phyloP scores from a whole-genome alignment of 1,140 invertebrate species.

The Chymomyza costata region DNA sequence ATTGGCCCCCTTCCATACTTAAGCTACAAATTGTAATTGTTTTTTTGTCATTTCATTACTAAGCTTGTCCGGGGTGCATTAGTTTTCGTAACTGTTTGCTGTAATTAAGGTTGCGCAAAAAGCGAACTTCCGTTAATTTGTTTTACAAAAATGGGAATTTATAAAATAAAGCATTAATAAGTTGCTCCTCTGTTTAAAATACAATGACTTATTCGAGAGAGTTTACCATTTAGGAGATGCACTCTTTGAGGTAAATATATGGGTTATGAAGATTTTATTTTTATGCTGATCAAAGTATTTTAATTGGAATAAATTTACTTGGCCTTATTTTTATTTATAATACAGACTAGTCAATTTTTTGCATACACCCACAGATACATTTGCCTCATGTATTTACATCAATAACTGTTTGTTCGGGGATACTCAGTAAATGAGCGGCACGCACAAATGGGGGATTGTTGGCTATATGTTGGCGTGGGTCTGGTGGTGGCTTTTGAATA shows the following conservation, averaged over 20 bases:
- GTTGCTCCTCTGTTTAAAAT: not conserved
- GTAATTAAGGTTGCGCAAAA: constrained; percentile 71
- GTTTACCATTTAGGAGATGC: no score
- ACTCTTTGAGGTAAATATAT: no score
- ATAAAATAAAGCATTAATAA: not conserved
- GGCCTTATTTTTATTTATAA: constrained; percentile 74
- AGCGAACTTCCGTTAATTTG: constrained; percentile 71
- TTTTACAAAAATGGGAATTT: constrained; percentile 31
- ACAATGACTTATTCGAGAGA: no score
- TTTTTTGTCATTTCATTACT: not conserved
- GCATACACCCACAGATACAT: constrained; percentile 19
- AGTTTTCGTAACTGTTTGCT: constrained; percentile 40
- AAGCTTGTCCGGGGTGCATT: no score
- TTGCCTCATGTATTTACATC: constrained; percentile 43
- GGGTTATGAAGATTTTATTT: constrained; percentile 71
- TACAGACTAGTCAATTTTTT: constrained; percentile 67
- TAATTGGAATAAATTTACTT: constrained; percentile 75
- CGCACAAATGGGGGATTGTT: no score
- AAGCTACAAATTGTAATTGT: no score
- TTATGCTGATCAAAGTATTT: constrained; percentile 74
- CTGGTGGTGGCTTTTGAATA: constrained; percentile 65
- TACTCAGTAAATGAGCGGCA: not conserved
- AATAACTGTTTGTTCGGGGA: constrained; percentile 31
- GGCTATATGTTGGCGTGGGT: no score
- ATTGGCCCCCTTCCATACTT: no score